Base-by-base conservation (phyloP, 2,113 vertebrate genomes). In the Oplegnathus fasciatus region DNA sequence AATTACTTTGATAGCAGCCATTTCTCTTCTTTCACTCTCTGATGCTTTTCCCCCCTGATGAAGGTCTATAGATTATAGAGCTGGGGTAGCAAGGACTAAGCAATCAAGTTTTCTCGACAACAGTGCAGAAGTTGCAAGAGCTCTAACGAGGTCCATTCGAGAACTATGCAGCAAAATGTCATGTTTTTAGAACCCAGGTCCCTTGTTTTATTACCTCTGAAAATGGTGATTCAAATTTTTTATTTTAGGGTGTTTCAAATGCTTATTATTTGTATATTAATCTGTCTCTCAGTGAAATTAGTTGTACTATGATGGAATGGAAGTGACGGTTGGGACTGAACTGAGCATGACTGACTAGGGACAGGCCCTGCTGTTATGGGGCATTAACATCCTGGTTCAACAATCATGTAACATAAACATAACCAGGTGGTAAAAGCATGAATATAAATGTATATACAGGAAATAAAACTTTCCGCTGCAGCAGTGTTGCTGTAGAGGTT, bases 1-100 rank as follows among this genome's bases (percentile, higher is more conserved):
- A 82, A 81, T 86, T 82, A 83, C 74, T 74, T 68, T 86, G 78
- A 91, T 91, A 58, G 65, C 61, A 57, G 2, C 57, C 61, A 34
- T 69, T 74, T 54, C 40, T 67, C 66, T 18, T 54, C 66, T 18
- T 42, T 14, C 28, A 24, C 58, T 37, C 11, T 64, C 9, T 32
- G 58, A 58, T 6, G 14, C 46, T 44, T 26, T 40, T n/a, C 37
- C 7, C 6, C 46, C 6, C 61, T 62, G 61, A 55, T 52, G 32
- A 34, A 30, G 34, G 44, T 11, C 54, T 24, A 22, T 11, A 74
- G 26, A 69, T 57, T 40, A 55, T 52, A 17, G 3, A 42, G 18
- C 37, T 0, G 17, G 14, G 4, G 2, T 50, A 66, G 42, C 54
- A 11, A 24, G 34, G 14, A 48, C 57, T 26, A n/a, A 72, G 58